These are phyloP conservation scores for Morbakka virulenta DNA, from an alignment of 30 jellyfish, hydroid and myxozoan species.

Conservation along the genomic window DNA sequence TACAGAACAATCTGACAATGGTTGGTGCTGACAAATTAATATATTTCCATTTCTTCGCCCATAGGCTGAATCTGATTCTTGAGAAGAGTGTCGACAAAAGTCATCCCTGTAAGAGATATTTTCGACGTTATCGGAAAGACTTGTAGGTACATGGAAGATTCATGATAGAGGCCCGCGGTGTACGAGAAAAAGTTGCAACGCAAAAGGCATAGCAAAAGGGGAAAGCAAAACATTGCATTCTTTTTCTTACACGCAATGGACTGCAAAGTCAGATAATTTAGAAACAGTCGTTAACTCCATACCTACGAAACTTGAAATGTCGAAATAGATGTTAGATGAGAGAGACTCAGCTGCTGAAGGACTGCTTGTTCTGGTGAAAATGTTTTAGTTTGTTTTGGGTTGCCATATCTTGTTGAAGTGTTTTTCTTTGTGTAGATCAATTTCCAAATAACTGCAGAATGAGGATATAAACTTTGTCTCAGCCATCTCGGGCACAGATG, in stretches of 20 bases:
- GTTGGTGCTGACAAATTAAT: background rate
- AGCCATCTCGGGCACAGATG: background rate
- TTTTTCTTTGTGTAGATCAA: background rate
- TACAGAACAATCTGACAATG: background rate
- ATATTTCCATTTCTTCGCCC: background rate
- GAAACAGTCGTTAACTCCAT: background rate
- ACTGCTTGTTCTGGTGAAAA: background rate
- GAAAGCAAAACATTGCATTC: background rate
- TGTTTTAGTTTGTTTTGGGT: background rate
- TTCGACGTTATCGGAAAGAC: background rate
- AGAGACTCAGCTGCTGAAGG: background rate
- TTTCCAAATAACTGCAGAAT: background rate
- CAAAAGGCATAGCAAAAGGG: background rate
- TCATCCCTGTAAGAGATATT: background rate
- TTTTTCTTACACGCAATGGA: background rate
- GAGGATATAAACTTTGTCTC: background rate
- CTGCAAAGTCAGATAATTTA: background rate
- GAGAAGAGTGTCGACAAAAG: background rate
- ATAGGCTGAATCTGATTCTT: background rate
- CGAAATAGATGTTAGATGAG: too few species aligned
- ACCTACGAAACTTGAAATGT: background rate
- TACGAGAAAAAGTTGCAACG: background rate
- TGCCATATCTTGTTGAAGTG: background rate
- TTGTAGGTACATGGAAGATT: background rate
- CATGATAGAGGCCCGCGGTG: background rate